Conservation (phyloP, 2,113 vertebrate genomes). For the Nothoprocta pentlandii region DNA sequence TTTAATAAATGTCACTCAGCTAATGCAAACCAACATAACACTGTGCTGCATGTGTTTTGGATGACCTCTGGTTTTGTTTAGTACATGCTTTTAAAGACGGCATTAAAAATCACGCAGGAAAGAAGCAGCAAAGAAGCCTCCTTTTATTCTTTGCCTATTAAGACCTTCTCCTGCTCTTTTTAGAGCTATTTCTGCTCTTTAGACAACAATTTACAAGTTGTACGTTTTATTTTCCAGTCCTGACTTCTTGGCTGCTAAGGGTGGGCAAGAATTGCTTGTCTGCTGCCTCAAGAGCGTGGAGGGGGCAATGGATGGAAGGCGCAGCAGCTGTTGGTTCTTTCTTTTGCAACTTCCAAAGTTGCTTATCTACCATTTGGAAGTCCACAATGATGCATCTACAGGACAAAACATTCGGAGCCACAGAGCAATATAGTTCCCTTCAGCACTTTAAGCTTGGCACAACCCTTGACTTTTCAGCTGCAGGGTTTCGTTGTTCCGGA, state of each 20-base stretch:
- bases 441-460: neutral
- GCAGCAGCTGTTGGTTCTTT: neutral
- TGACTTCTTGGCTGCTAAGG: neutral
- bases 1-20: neutral
- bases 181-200: neutral
- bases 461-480: neutral
- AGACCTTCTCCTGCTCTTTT: neutral
- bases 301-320: fast-evolving
- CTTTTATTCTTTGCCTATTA: neutral
- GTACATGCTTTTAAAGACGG: fast-evolving
- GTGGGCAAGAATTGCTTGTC: fast-evolving
- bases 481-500: neutral
- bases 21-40: neutral
- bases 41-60: neutral
- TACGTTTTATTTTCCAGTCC: fast-evolving
- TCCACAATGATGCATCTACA: fast-evolving
- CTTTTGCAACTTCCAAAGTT: fast-evolving
- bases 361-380: neutral
- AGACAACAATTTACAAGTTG: neutral
- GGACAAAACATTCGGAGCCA: neutral
- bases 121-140: neutral
- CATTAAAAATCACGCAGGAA: neutral
- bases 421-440: neutral
- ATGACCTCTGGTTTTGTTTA: neutral
- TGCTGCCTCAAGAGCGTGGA: no score